phyloP scores from a whole-genome alignment of 2,113 vertebrate genomes.

The Candoia aspera region DNA sequence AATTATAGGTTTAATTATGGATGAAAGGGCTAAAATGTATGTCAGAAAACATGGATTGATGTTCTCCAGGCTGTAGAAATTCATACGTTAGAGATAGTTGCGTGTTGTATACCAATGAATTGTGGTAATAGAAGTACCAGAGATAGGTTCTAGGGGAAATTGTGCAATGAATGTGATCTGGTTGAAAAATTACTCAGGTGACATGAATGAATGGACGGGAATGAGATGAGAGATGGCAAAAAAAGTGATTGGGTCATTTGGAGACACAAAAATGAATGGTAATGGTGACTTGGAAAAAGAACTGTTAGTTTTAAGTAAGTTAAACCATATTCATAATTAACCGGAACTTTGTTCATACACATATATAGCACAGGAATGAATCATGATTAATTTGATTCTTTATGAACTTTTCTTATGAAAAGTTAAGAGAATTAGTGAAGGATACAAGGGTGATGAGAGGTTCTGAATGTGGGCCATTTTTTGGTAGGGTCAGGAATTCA shows the following conservation, averaged over 20 bases:
- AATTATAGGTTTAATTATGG: neutral
- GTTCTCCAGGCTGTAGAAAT: neutral
- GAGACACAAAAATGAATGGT: neutral
- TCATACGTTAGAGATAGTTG: neutral
- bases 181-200: neutral
- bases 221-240: neutral
- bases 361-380: neutral
- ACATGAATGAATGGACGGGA: neutral
- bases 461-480: neutral
- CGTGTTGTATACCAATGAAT: neutral
- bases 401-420: conserved; percentile 1
- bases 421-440: neutral
- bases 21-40: neutral
- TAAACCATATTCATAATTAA: neutral
- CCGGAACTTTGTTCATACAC: neutral
- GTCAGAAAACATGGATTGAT: neutral
- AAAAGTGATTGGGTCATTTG: neutral
- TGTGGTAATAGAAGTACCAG: neutral
- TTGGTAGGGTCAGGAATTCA: neutral
- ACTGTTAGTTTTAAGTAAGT: neutral
- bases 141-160: neutral
- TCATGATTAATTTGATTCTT: neutral
- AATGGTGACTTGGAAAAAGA: neutral
- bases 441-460: neutral
- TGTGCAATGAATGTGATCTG: neutral